A percentile compares a stretch with the other conserved stretches of the same genome.
Conservation (phyloP, 30 jellyfish, hydroid and myxozoan species). For the Aurelia coerulea region DNA sequence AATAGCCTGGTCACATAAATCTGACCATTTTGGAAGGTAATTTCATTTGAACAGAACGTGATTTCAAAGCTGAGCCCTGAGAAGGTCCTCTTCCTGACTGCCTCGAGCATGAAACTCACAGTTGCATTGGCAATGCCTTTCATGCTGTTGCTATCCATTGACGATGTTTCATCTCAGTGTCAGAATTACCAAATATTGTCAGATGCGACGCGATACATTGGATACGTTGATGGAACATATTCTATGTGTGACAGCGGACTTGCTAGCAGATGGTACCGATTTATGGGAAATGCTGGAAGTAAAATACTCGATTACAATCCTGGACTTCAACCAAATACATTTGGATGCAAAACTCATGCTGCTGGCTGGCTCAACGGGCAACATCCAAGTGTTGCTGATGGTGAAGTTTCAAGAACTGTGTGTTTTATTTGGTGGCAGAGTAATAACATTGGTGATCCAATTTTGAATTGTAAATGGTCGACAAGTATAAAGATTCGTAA, state of each 20-base stretch:
- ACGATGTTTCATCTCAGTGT: not conserved
- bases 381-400: slow-evolving; percentile 10
- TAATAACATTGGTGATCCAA: not conserved
- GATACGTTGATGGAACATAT: not conserved
- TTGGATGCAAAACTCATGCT: slow-evolving; percentile 11
- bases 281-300: slow-evolving; percentile 74
- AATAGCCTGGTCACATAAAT: no score
- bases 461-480: no score
- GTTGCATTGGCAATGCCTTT: no score
- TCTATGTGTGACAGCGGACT: slow-evolving; percentile 38
- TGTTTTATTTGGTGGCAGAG: not conserved
- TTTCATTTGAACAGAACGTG: no score
- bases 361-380: not conserved
- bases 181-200: not conserved
- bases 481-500: not conserved
- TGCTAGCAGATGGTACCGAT: slow-evolving; percentile 61
- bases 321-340: not conserved
- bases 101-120: no score
- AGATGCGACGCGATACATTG: slow-evolving; percentile 21
- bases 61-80: no score
- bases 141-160: no score
- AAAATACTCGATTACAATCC: slow-evolving; percentile 38
- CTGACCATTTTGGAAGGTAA: no score
- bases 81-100: no score
- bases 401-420: slow-evolving; percentile 1